Base-by-base conservation (phyloP, 2,888 invertebrate genomes). In the Drosophila pseudotakahashii region DNA sequence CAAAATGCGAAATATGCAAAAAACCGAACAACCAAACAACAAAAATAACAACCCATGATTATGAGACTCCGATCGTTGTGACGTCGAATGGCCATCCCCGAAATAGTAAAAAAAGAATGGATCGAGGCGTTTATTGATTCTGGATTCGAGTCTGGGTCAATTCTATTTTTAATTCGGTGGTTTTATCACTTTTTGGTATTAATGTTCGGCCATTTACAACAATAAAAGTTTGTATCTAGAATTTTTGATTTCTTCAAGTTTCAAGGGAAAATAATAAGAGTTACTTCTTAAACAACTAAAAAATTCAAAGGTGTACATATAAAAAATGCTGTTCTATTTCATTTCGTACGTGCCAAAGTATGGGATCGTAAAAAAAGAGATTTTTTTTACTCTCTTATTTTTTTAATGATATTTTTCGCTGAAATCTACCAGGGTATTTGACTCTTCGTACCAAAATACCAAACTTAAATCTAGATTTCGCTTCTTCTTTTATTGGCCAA, bases 1-100 rank as follows among this genome's bases (percentile, higher is more conserved):
- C n/a, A n/a, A n/a, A n/a, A n/a, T n/a, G n/a, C n/a, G 36, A 51
- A 52, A 41, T 54, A 72, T 71, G 73, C 73, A 63, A 55, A 72
- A 72, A 53, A 19, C 19, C n/a, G 11, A 39, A 39, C 11, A 9
- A n/a, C 6, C 32, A 32, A 11, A 48, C 14, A 5, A 52, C 16
- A 62, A 32, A 30, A 55, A 42, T 16, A 45, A 19, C 39, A 50
- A 23, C 19, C 0, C 11, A 32, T 42, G 42, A 44, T 55, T 44
- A 55, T 55, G 19, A 19, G 42, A 39, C 52, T 39, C n/a, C 7
- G 60, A 11, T n/a, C 34, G 30, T 42, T 60, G 57, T 60, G 60
- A 60, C 61, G 45, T 62, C 61, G 45, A 60, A 45, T 44, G 45
- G 39, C 62, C 61, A 62, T 47, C 37, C 61, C 32, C 39, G 61